Evolutionary conservation across 2,888 invertebrate genomes (phyloP).

Genomic region (Molorchus minor): DNA sequence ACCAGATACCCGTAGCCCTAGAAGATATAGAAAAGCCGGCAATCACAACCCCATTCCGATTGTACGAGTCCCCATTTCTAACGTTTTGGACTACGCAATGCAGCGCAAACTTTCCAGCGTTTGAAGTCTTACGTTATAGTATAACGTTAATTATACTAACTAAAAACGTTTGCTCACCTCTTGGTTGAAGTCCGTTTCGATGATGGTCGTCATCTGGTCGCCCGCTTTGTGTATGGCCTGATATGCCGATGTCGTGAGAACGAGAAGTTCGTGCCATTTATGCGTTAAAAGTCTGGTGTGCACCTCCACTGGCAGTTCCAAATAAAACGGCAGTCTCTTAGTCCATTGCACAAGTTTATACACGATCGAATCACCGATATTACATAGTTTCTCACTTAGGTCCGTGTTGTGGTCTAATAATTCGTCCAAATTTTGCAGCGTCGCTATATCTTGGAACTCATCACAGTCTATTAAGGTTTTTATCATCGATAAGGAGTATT

Average conservation of each 20-base stretch:
- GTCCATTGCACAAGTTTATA: conserved; percentile 99
- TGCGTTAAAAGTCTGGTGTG: conserved; percentile 95
- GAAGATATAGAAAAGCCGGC: too few species aligned
- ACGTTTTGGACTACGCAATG: too few species aligned
- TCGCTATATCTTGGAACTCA: conserved; percentile 95
- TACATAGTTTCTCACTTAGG: conserved; percentile 90
- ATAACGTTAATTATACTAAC: too few species aligned
- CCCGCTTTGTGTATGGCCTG: conserved; percentile 80
- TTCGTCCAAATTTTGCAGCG: conserved; percentile 89
- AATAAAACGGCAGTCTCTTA: conserved; percentile 95
- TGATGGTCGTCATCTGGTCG: conserved; percentile 61
- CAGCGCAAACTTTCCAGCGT: too few species aligned
- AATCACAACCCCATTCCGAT: too few species aligned
- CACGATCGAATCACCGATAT: conserved; percentile 97
- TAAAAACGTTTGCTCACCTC: conserved; percentile 76
- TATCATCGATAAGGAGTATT: conserved; percentile 88
- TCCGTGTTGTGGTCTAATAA: conserved; percentile 90
- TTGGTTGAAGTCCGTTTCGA: conserved; percentile 84
- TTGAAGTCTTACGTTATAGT: too few species aligned
- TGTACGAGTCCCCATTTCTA: too few species aligned
- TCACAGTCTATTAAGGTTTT: conserved; percentile 95
- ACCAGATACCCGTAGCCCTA: too few species aligned
- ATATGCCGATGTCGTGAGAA: conserved; percentile 92
- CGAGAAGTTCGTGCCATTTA: conserved; percentile 97
- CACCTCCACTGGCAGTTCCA: conserved; percentile 94